Conservation (phyloP, 2,113 vertebrate genomes). For the Hydropotes inermis region DNA sequence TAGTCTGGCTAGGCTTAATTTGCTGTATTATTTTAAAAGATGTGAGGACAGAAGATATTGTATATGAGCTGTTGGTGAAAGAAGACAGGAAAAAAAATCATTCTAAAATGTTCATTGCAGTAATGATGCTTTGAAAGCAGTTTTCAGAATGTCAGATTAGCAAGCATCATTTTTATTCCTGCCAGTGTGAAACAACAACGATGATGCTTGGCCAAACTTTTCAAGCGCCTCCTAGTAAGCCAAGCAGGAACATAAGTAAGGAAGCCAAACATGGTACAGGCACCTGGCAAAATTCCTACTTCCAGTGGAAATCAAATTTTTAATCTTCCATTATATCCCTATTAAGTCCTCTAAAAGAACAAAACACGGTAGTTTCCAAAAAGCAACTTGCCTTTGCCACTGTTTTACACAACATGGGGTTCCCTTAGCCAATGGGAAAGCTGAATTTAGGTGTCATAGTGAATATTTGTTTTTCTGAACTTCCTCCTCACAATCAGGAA, state of each 20-base stretch:
- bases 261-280: not conserved
- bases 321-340: not conserved
- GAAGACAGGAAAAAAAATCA: not conserved
- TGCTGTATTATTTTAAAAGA: conserved; percentile 35
- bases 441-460: not conserved
- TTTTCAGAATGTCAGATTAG: conserved; percentile 38
- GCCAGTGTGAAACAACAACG: not conserved
- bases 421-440: not conserved
- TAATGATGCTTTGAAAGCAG: not conserved
- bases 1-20: not conserved
- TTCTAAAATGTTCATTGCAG: not conserved
- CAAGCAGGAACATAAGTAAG: not conserved
- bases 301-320: not conserved
- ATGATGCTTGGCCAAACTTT: not conserved
- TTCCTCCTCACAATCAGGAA: not conserved
- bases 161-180: conserved; percentile 33
- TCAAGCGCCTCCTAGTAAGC: not conserved
- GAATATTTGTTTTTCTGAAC: not conserved
- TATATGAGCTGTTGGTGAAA: not conserved
- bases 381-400: not conserved
- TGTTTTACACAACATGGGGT: not conserved
- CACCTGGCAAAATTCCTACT: not conserved
- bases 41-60: not conserved
- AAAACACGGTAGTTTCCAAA: not conserved
- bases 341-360: not conserved